A percentile compares a stretch with the other conserved stretches of the same genome.
Conservation (phyloP, 2,888 invertebrate species). For the Rhogogaster chlorosoma region DNA sequence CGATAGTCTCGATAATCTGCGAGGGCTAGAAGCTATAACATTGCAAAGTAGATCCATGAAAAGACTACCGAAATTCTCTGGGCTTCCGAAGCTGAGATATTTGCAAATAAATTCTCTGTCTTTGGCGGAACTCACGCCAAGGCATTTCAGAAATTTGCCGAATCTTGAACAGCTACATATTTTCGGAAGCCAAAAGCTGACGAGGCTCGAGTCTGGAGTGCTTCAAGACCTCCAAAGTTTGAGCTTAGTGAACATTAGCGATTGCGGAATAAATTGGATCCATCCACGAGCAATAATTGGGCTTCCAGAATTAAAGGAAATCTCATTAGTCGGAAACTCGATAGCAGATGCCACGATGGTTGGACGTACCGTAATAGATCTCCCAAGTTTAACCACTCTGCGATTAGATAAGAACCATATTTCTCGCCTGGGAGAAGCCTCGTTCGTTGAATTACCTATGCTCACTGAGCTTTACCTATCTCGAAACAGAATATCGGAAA, state of each 20-base stretch:
- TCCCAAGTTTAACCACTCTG: slow-evolving; percentile 85
- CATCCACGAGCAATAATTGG: slow-evolving; percentile 88
- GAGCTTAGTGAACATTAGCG: slow-evolving; percentile 86
- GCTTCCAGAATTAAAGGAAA: slow-evolving; percentile 85
- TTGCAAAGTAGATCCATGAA: slow-evolving; percentile 89
- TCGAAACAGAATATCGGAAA: slow-evolving; percentile 86
- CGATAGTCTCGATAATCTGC: slow-evolving; percentile 87
- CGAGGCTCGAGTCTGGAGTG: slow-evolving; percentile 86
- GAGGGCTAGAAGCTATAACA: slow-evolving; percentile 90
- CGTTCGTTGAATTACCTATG: slow-evolving; percentile 88
- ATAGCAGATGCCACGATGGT: slow-evolving; percentile 90
- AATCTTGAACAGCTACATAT: slow-evolving; percentile 88
- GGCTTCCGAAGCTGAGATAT: slow-evolving; percentile 86
- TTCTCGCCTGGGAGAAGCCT: slow-evolving; percentile 86
- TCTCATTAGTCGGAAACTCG: slow-evolving; percentile 86
- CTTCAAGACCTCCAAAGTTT: slow-evolving; percentile 85
- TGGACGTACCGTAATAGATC: slow-evolving; percentile 87
- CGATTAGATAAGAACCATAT: slow-evolving; percentile 87
- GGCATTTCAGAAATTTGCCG: slow-evolving; percentile 86
- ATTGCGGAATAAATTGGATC: slow-evolving; percentile 88
- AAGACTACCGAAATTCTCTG: slow-evolving; percentile 86
- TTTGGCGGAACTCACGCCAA: slow-evolving; percentile 83
- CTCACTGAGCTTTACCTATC: slow-evolving; percentile 85
- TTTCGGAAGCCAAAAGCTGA: slow-evolving; percentile 84
- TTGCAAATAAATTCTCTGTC: slow-evolving; percentile 85